Percentiles rank a stretch among this genome's conserved stretches.
Evolutionary conservation across 2,888 invertebrate genomes (phyloP).

Genomic region (Elmis aenea): DNA sequence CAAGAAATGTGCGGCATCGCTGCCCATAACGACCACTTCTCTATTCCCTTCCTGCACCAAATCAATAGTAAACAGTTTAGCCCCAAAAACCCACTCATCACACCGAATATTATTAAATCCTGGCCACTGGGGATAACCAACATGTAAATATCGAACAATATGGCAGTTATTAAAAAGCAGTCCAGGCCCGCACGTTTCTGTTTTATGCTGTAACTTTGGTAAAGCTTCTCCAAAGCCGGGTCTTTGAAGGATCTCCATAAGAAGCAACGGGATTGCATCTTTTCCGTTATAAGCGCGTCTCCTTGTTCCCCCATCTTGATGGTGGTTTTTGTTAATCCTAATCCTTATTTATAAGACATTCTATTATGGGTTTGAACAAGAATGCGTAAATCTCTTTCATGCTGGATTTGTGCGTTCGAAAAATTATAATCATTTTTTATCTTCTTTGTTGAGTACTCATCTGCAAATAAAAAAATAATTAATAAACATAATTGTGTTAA

Average conservation of each 20-base stretch:
- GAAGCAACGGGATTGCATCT: constrained; percentile 33
- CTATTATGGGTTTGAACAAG: too few species aligned
- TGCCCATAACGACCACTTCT: constrained; percentile 48
- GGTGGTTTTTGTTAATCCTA: background rate
- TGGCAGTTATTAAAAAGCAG: constrained; percentile 62
- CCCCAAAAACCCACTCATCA: constrained; percentile 42
- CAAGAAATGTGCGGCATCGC: constrained; percentile 62
- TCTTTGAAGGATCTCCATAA: constrained; percentile 53
- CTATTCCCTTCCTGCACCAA: constrained; percentile 39
- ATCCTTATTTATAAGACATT: too few species aligned
- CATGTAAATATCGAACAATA: constrained; percentile 62
- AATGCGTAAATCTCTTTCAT: too few species aligned
- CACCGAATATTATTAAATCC: constrained; percentile 39
- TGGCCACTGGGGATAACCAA: constrained; percentile 53
- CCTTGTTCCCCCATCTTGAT: constrained; percentile 36
- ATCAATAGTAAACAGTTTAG: constrained; percentile 42
- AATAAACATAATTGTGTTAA: too few species aligned
- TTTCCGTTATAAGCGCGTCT: constrained; percentile 33
- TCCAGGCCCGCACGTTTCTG: constrained; percentile 67
- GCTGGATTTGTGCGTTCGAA: too few species aligned
- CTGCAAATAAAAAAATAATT: too few species aligned
- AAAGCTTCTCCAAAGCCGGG: constrained; percentile 62
- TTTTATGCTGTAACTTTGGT: constrained; percentile 66
- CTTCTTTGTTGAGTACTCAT: too few species aligned
- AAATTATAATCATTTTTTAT: too few species aligned